Evolutionary conservation across 2,113 vertebrate genomes (phyloP), one percentile per base, ranked within the genome.

Genomic region (Crocuta crocuta): DNA sequence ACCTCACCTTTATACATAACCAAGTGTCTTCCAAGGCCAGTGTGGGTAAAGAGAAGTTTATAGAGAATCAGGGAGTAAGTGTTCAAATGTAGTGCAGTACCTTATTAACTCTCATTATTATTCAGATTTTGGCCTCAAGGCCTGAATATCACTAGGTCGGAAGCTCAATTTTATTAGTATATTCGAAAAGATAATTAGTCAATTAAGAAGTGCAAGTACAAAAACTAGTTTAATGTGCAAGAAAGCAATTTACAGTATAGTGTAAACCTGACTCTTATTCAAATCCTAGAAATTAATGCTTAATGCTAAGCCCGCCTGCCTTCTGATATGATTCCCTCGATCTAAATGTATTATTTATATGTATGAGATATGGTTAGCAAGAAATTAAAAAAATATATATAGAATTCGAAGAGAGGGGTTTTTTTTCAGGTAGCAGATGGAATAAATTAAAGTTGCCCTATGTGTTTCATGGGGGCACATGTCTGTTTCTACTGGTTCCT

Each of bases 171-270:
- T 78, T 61, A n/a, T 89, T 83, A 74, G 48, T 83, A 45, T n/a
- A 84, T 93, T 86, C 31, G 33, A 86, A 82, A 93, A 92, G 50
- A 61, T 91, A 81, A 98, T 79, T 92, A 93, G 70, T 89, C 95
- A 91, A 55, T 89, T 97, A 93, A 81, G 71, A 96, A 89, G 73
- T 48, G 16, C 70, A 88, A 95, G 88, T 81, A 90, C 17, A 81
- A 78, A 88, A 93, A 61, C n/a, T n/a, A 79, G 24, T 93, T 83
- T 39, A 28, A 83, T 55, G 43, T 79, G 55, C 17, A 95, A 55
- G 58, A 31, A n/a, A 84, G 87, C 61, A 43, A 86, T 79, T 63
- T 80, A 10, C 16, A 33, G 50, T 19, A 7, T 9, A 58, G 43
- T 48, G 9, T 33, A 65, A 58, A 2, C 53, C 63, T 53, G 45